Conservation (phyloP, 1,140 invertebrate species). For the Drosophila busckii region DNA sequence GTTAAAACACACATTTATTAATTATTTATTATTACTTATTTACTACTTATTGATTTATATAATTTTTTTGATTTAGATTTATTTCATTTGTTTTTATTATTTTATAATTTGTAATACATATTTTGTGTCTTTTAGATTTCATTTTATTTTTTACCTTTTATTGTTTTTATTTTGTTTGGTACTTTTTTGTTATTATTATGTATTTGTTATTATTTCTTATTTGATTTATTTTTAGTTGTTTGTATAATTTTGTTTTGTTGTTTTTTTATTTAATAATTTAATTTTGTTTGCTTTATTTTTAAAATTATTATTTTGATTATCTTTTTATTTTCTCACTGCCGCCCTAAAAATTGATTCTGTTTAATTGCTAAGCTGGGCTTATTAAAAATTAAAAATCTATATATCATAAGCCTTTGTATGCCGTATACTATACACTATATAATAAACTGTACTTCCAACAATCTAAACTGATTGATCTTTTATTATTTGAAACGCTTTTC, state of each 20-base stretch:
- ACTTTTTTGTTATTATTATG: neutral
- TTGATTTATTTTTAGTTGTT: neutral
- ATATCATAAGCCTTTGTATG: conserved; percentile 10
- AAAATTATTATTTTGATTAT: conserved; percentile 8
- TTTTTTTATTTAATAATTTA: conserved; percentile 4
- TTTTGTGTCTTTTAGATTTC: neutral
- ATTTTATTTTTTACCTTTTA: neutral
- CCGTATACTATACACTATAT: conserved; percentile 6
- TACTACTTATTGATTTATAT: neutral
- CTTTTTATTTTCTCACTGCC: too few species aligned
- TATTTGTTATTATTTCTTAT: neutral
- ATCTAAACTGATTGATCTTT: neutral
- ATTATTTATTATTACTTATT: neutral
- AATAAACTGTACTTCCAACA: conserved; percentile 45
- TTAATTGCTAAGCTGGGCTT: conserved; percentile 4
- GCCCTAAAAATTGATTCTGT: neutral
- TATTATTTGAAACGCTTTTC: neutral
- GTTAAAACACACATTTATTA: too few species aligned
- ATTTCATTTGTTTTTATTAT: neutral
- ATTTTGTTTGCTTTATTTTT: neutral
- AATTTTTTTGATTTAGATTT: neutral
- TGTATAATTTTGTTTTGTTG: neutral
- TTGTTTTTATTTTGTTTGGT: neutral
- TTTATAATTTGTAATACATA: neutral
- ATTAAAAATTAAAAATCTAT: conserved; percentile 7